Evolutionary conservation across 2,797 vertebrate genomes (phyloP).

Genomic region (Scleropages formosus): DNA sequence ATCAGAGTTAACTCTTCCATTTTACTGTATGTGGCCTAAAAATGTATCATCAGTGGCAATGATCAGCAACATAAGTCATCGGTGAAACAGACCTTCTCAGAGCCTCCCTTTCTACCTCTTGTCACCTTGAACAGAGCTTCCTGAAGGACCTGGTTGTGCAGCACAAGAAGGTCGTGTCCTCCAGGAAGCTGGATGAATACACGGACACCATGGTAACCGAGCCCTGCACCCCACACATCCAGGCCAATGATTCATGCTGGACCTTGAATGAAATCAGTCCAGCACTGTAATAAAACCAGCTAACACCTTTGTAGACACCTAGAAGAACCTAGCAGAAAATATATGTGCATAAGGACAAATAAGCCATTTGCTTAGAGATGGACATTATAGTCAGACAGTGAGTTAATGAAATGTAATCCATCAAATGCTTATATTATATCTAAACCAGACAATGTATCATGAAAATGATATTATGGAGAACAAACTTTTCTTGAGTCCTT

Average conservation of each 20-base stretch:
- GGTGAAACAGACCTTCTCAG: background rate
- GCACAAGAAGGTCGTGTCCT: conserved; percentile 73
- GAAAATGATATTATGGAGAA: too few relatives aligned
- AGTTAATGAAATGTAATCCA: too few relatives aligned
- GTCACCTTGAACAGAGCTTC: conserved; percentile 71
- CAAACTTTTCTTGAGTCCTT: too few relatives aligned
- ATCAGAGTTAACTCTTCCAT: too few relatives aligned
- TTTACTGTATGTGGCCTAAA: background rate
- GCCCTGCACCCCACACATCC: background rate
- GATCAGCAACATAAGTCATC: background rate
- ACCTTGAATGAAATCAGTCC: conserved; percentile 12
- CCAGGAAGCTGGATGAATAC: conserved; percentile 84
- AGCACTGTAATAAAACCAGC: conserved; percentile 6
- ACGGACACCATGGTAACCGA: conserved; percentile 83
- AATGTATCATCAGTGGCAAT: background rate
- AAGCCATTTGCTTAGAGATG: background rate
- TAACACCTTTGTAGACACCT: background rate
- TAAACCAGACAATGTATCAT: too few relatives aligned
- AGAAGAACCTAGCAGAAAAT: background rate
- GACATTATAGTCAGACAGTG: too few relatives aligned
- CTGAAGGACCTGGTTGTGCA: conserved; percentile 84
- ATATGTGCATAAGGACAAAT: background rate
- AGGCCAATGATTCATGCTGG: background rate
- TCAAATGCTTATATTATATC: too few relatives aligned
- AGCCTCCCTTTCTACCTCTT: background rate